Evolutionary conservation across 2,797 vertebrate species (phyloP), one percentile per base, ranked within the genome.

Genomic region (Chelon labrosus): DNA sequence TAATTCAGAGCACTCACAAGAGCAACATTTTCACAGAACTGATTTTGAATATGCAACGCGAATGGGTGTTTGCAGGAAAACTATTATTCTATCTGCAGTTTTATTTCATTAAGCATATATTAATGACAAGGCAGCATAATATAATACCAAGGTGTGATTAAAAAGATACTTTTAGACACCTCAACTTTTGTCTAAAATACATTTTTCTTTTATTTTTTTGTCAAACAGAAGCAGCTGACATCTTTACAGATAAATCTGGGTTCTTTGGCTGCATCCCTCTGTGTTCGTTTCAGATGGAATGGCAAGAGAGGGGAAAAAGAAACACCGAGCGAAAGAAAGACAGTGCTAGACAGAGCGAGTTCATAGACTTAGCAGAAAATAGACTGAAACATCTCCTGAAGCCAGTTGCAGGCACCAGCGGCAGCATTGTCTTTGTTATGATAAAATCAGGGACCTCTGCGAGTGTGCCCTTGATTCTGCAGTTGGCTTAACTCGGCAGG

Each of bases 401-500:
- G 91, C 86, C 78, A 87, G 83, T 86, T 77, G 60, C 65, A 84
- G 86, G 73, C 80, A 66, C 81, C 70, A 41, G 82, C 19, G 39
- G 77, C 73, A 79, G 83, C 75, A 64, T 51, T 78, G 75, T 85
- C 88, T 91, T 86, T 88, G 85, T 89, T 87, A 85, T 87, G 85
- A 91, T 92, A 91, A 88, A 90, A 92, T 88, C 71, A 52, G 75
- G 82, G 81, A 88, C 75, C 83, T 85, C 76, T 77, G 66, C 61
- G 53, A 87, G 79, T 75, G 65, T 90, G 88, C 87, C 91, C 93
- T 94, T 93, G 91, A 91, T 89, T 89, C 85, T 89, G 85, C 87
- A 90, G 87, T 91, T 91, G 93, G 91, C 89, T 91, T 92, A 90
- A 91, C 91, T 89, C 82, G 80, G 84, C 80, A 71, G 88, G 90